Evolutionary conservation across 1,140 invertebrate species (phyloP).

Genomic region (Hypothenemus hampei): DNA sequence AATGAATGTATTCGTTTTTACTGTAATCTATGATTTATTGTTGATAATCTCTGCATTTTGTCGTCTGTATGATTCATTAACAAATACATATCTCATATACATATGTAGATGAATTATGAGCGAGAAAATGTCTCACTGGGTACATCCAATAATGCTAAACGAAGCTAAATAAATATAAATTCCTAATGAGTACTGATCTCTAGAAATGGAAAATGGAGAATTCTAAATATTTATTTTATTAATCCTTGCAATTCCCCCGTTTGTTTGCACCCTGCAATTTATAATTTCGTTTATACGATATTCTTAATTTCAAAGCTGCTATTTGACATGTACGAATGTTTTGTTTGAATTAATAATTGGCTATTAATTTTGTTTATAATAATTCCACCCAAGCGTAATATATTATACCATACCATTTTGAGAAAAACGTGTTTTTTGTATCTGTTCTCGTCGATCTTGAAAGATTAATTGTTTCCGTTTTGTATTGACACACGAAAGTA

Average conservation of each 20-base stretch:
- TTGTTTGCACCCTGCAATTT: constrained; percentile 4
- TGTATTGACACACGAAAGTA: neutral
- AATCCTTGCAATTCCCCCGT: constrained; percentile 6
- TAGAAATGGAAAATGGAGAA: constrained; percentile 1
- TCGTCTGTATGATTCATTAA: neutral
- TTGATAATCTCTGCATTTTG: constrained; percentile 5
- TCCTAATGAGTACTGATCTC: neutral
- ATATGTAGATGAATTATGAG: neutral
- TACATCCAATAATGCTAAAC: constrained; percentile 1
- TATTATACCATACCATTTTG: too few species aligned
- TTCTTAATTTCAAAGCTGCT: neutral
- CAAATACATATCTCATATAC: constrained; percentile 11
- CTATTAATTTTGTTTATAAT: too few species aligned
- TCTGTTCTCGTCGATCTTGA: neutral
- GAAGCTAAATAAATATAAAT: neutral
- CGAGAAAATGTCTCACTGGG: neutral
- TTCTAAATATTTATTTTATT: constrained; percentile 1
- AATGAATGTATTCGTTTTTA: neutral
- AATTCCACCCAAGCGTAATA: too few species aligned
- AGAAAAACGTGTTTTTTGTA: too few species aligned
- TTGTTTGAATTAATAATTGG: too few species aligned
- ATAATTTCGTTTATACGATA: neutral
- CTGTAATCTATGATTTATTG: constrained; percentile 11
- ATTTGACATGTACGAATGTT: too few species aligned
- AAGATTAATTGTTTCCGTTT: neutral